These are phyloP conservation scores for Drosophila stalkeri DNA, from an alignment of 2,888 invertebrate genomes.

Conservation along the genomic window DNA sequence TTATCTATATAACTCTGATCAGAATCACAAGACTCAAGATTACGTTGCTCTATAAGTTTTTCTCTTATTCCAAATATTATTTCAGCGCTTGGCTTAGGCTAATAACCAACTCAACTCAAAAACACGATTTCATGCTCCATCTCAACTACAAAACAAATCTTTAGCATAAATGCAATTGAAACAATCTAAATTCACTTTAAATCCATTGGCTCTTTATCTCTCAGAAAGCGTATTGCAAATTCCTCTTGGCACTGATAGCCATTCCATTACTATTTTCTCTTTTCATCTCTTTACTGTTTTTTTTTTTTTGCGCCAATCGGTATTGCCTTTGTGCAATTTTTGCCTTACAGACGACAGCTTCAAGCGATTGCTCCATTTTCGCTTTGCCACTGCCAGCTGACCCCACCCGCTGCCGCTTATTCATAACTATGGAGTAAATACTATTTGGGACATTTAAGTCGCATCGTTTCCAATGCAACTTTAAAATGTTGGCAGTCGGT, in stretches of 20 bases:
- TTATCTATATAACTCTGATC: no score
- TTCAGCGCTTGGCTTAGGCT: no score
- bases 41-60: no score
- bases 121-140: no score
- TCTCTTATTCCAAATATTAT: background rate
- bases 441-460: conserved; percentile 49
- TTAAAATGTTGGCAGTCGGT: conserved; percentile 45
- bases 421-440: conserved; percentile 37
- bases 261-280: background rate
- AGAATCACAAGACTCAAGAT: no score
- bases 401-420: conserved; percentile 21
- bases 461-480: conserved; percentile 28
- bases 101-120: no score
- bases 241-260: background rate
- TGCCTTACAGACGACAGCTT: conserved; percentile 34
- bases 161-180: background rate
- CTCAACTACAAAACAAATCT: background rate
- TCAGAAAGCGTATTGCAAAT: background rate
- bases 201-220: no score
- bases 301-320: conserved; percentile 40
- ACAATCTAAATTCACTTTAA: background rate
- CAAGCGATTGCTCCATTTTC: conserved; percentile 43
- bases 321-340: conserved; percentile 58
- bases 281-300: background rate
- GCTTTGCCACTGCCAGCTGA: background rate